Percentiles rank a stretch among this genome's conserved stretches.
phyloP scores from a whole-genome alignment of 2,113 vertebrate species.

The Sphyrna mokarran region DNA sequence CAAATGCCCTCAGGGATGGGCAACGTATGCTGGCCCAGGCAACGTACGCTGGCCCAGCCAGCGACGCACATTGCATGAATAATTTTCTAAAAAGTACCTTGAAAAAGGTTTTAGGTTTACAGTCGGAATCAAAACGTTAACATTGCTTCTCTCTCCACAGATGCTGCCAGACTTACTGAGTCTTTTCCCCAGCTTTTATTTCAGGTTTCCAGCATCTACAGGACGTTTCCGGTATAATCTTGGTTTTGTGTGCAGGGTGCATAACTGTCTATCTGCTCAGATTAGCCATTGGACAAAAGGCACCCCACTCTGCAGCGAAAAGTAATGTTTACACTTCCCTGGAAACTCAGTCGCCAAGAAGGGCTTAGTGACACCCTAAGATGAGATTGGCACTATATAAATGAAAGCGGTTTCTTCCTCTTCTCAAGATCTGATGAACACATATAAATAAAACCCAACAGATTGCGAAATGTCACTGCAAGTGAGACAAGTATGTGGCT shows the following conservation, averaged over 20 bases:
- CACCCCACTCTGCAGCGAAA: neutral
- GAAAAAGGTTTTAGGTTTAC: too few species aligned
- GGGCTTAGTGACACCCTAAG: neutral
- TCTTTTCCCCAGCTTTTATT: too few species aligned
- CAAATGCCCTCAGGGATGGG: too few species aligned
- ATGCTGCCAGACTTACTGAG: too few species aligned
- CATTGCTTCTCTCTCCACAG: neutral
- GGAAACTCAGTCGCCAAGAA: neutral
- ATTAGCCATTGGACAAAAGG: neutral
- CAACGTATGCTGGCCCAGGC: too few species aligned
- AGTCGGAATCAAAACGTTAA: neutral
- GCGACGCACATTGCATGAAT: too few species aligned
- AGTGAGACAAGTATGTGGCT: neutral
- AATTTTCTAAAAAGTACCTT: too few species aligned
- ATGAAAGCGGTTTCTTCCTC: neutral
- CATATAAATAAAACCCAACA: neutral
- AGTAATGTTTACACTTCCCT: neutral
- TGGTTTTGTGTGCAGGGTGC: neutral
- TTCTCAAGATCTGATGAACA: neutral
- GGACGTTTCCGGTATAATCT: neutral
- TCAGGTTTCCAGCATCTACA: too few species aligned
- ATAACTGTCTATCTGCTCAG: neutral
- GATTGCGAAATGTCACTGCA: neutral
- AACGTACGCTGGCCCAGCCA: too few species aligned
- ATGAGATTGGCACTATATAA: neutral